Base-by-base conservation (phyloP, 2,113 vertebrate species). In the Onychostoma macrolepis region DNA sequence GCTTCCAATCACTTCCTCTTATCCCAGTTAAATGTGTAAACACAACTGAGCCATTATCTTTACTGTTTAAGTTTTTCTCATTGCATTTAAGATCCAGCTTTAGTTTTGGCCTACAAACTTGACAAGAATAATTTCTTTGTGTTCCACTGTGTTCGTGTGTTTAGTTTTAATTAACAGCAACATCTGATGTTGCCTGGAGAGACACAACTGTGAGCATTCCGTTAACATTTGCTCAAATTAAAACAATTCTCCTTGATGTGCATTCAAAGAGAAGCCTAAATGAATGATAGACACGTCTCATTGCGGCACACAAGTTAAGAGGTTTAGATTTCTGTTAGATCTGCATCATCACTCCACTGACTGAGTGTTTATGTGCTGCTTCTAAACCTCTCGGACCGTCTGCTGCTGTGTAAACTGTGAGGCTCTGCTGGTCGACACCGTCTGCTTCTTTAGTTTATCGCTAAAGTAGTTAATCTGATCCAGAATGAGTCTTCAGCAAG, bases 391-490 rank as follows among this genome's bases (percentile, higher is more conserved):
- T 30, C 63, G 33, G 80, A 69, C 63, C 30, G 10, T 71, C 63
- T 83, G 38, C 61, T 83, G n/a, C n/a, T 45, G 61, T 50, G 4
- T 19, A 26, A 50, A 28, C 24, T 85, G 76, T 86, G 77, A 88
- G 48, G 76, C 30, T 43, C 36, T 82, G 67, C 75, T 19, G 26
- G 43, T 48, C 76, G 83, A 87, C 87, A 80, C 72, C 1, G 33
- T 41, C 53, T 78, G 63, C 48, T 56, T 45, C 86, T 84, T 89
- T 85, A 85, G 83, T 74, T 86, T 83, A 71, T 80, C 63, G 63
- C n/a, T 61, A 48, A 86, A 86, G 33, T 79, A 43, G 65, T 85
- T 69, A 74, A 58, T 79, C 76, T 80, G 78, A 26, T 85, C 45
- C 58, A 85, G 81, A 45, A 26, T 79, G 69, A 74, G 80, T 77